Percentiles rank a stretch among this genome's conserved stretches.
phyloP scores from a whole-genome alignment of 2,113 vertebrate genomes.

The Xenopus borealis region DNA sequence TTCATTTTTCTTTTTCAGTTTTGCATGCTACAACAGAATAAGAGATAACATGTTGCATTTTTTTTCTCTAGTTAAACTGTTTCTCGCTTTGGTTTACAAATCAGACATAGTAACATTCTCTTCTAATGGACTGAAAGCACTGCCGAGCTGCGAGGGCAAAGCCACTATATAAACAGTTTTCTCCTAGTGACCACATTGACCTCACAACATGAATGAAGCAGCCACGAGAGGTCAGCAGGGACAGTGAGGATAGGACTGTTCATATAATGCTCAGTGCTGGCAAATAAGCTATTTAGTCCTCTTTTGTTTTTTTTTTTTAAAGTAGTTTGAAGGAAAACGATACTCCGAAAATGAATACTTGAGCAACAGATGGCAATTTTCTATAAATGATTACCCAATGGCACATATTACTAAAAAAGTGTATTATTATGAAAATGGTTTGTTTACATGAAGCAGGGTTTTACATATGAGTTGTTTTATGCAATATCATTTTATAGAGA shows the following conservation, averaged over 20 bases:
- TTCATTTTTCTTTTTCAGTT: background rate
- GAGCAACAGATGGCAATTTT: no score
- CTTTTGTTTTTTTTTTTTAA: no score
- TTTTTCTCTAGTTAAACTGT: background rate
- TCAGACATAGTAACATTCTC: background rate
- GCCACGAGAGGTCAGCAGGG: constrained; percentile 36
- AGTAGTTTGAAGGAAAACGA: no score
- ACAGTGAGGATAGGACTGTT: constrained; percentile 9
- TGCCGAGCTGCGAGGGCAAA: background rate
- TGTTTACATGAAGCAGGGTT: no score
- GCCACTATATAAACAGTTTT: constrained; percentile 23
- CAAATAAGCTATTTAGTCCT: background rate
- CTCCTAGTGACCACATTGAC: constrained; percentile 27
- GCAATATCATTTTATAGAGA: no score
- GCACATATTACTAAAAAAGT: no score
- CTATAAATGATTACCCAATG: no score
- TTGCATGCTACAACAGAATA: background rate
- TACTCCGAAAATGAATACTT: no score
- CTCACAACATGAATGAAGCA: constrained; percentile 29
- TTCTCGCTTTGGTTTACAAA: background rate
- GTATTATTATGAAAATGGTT: no score
- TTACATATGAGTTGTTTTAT: no score
- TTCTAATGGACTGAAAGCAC: background rate
- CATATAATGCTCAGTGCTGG: background rate
- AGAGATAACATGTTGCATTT: background rate